Conservation (phyloP, 2,888 invertebrate genomes). For the Drosophila monieri region DNA sequence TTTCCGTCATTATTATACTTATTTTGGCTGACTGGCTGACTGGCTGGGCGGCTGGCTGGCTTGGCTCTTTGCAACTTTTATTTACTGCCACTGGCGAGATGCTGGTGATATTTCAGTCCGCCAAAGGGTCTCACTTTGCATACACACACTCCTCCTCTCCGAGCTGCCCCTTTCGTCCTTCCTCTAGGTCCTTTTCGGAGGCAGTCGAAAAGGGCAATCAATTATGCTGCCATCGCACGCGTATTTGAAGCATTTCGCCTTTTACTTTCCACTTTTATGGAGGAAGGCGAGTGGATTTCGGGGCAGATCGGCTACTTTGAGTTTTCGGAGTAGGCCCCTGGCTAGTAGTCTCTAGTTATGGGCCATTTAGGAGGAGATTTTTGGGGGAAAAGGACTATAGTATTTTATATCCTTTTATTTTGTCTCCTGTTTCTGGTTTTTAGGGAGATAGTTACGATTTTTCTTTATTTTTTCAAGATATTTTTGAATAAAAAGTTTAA, state of each 20-base stretch:
- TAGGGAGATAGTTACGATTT: no score
- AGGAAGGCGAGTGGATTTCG: background rate
- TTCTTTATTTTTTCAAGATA: no score
- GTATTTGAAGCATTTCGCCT: constrained; percentile 63
- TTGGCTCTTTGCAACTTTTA: constrained; percentile 40
- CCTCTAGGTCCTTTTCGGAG: background rate
- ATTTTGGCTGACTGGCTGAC: background rate
- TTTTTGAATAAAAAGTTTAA: no score
- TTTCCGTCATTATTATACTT: constrained; percentile 63
- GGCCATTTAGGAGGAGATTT: background rate
- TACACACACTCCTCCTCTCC: constrained; percentile 16
- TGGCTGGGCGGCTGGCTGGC: background rate
- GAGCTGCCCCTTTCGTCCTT: background rate
- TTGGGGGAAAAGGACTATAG: no score
- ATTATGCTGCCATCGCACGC: constrained; percentile 64
- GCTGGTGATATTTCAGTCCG: constrained; percentile 57
- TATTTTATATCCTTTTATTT: no score
- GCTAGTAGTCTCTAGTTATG: background rate
- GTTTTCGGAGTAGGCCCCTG: background rate
- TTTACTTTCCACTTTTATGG: constrained; percentile 36
- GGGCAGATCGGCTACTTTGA: constrained; percentile 16
- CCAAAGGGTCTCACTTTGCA: constrained; percentile 57
- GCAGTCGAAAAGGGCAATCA: constrained; percentile 56
- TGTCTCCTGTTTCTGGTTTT: no score
- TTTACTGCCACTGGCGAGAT: constrained; percentile 35